Evolutionary conservation across 1,140 invertebrate species (phyloP).

Genomic region (Rhopalosiphum maidis): DNA sequence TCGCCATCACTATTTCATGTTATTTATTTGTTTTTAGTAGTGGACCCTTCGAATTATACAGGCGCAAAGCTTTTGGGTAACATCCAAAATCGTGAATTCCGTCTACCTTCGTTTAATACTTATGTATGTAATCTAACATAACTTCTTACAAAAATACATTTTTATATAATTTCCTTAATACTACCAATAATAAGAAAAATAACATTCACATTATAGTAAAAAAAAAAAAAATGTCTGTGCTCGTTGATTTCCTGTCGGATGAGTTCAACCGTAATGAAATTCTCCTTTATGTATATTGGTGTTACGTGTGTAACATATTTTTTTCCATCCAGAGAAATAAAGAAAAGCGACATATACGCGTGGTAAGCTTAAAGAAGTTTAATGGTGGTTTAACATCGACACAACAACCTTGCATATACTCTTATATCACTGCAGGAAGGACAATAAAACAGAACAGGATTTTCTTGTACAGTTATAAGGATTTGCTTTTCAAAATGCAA

Average conservation of each 20-base stretch:
- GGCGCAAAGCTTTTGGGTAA: not conserved
- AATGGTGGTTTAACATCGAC: not conserved
- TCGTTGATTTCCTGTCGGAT: slow-evolving; percentile 36
- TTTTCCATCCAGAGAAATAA: not conserved
- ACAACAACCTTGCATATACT: not conserved
- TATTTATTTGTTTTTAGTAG: slow-evolving; percentile 51
- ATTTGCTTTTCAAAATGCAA: slow-evolving; percentile 15
- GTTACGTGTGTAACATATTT: not conserved
- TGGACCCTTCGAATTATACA: slow-evolving; percentile 19
- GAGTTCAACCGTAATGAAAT: slow-evolving; percentile 7
- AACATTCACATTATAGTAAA: not conserved
- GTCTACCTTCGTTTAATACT: not conserved
- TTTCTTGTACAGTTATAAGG: not conserved
- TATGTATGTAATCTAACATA: not conserved
- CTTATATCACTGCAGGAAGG: not conserved
- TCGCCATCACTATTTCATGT: not conserved
- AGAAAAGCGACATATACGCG: not conserved
- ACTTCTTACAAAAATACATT: not conserved
- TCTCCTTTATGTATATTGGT: not conserved
- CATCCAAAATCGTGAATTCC: not conserved
- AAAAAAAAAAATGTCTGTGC: not conserved
- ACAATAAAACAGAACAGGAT: slow-evolving; percentile 40
- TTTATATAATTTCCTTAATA: not conserved
- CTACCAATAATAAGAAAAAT: not conserved
- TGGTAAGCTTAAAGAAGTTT: slow-evolving; percentile 4